Conservation (phyloP, 2,888 invertebrate genomes). For the Anthrax anthrax region DNA sequence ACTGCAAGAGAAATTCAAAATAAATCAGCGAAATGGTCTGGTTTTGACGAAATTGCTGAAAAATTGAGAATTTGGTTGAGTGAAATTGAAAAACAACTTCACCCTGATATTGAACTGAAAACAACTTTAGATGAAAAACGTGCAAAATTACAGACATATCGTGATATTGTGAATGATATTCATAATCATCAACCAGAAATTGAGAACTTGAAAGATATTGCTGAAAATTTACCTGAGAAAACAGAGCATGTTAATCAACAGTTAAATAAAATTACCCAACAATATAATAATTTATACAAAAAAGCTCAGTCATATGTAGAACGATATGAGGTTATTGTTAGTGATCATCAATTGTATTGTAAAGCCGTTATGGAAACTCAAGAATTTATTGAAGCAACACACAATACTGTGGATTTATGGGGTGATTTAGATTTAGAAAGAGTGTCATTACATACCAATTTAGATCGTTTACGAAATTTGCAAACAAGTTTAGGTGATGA, state of each 20-base stretch:
- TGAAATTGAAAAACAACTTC: slow-evolving; percentile 57
- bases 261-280: slow-evolving; percentile 51
- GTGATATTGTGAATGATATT: slow-evolving; percentile 68
- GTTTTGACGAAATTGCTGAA: slow-evolving; percentile 75
- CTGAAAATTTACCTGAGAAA: slow-evolving; percentile 64
- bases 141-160: slow-evolving; percentile 70
- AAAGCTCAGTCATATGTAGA: slow-evolving; percentile 65
- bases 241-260: slow-evolving; percentile 59
- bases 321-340: slow-evolving; percentile 74
- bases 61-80: slow-evolving; percentile 66
- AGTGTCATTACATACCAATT: slow-evolving; percentile 70
- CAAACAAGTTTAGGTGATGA: slow-evolving; percentile 72
- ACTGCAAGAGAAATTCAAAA: slow-evolving; percentile 69
- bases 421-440: slow-evolving; percentile 71
- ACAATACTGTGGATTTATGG: slow-evolving; percentile 68
- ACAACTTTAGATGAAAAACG: slow-evolving; percentile 85
- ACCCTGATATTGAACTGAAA: slow-evolving; percentile 64
- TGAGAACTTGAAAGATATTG: slow-evolving; percentile 63
- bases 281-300: slow-evolving; percentile 55
- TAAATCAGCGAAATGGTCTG: slow-evolving; percentile 75
- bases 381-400: slow-evolving; percentile 76
- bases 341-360: slow-evolving; percentile 76
- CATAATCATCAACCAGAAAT: slow-evolving; percentile 74
- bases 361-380: slow-evolving; percentile 74
- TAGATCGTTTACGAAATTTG: slow-evolving; percentile 70